phyloP scores from a whole-genome alignment of 1,140 invertebrate species.

The Apolygus lucorum region DNA sequence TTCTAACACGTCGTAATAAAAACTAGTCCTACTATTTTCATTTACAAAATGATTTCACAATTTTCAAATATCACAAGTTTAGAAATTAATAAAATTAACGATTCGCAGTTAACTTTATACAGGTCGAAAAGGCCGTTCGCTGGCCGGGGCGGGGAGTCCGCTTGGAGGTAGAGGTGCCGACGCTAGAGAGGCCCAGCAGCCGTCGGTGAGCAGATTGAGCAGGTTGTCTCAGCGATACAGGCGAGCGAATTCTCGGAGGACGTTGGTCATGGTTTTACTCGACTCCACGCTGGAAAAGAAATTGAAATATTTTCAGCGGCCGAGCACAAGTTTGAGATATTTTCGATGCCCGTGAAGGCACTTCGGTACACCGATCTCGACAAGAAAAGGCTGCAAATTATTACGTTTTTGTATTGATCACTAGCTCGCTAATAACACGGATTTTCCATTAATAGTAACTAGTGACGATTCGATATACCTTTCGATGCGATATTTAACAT shows the following conservation, averaged over 20 bases:
- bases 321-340: constrained; percentile 22
- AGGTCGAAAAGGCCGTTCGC: neutral
- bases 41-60: neutral
- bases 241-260: constrained; percentile 64
- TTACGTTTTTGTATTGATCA: too few species aligned
- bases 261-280: constrained; percentile 56
- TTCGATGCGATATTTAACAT: too few species aligned
- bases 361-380: too few species aligned
- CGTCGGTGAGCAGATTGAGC: neutral
- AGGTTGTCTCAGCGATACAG: constrained; percentile 56
- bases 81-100: neutral
- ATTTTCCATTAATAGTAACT: too few species aligned
- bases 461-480: too few species aligned
- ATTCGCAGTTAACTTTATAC: neutral
- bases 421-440: too few species aligned
- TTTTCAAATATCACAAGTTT: neutral
- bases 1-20: too few species aligned
- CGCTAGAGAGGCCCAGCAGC: neutral
- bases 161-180: neutral
- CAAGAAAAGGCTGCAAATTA: too few species aligned
- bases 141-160: neutral
- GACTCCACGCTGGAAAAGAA: constrained; percentile 53
- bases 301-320: constrained; percentile 14
- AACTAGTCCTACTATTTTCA: neutral
- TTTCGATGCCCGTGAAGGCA: too few species aligned